These are phyloP conservation scores for Myotis brandtii DNA, from an alignment of 2,113 vertebrate species.

Conservation along the genomic window DNA sequence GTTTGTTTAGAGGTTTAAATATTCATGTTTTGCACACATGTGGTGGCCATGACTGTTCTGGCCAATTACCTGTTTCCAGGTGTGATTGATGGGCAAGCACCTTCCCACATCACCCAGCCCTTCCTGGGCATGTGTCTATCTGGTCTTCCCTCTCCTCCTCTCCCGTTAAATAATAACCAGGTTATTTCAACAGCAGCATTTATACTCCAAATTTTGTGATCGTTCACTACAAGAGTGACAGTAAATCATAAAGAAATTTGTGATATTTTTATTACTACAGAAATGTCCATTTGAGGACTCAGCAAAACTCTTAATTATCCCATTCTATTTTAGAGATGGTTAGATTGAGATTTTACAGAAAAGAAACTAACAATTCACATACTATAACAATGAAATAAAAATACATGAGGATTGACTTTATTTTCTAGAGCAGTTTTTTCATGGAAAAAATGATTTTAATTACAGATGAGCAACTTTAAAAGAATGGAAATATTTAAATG, in stretches of 20 bases:
- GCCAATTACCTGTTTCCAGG: no score
- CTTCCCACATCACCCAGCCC: no score
- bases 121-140: no score
- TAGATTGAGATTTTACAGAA: neutral
- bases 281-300: neutral
- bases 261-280: neutral
- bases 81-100: no score
- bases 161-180: no score
- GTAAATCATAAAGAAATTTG: neutral
- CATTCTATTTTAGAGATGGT: neutral
- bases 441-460: conserved; percentile 39
- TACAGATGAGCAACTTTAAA: conserved; percentile 39
- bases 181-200: neutral
- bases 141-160: no score
- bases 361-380: neutral
- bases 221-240: neutral
- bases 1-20: no score
- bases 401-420: neutral
- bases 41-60: no score
- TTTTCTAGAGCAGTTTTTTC: conserved; percentile 25
- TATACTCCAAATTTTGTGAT: neutral
- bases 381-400: neutral
- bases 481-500: conserved; percentile 31
- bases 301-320: neutral
- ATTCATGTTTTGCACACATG: no score